These are phyloP conservation scores for Unio delphinus DNA, from an alignment of 2,888 invertebrate species.

Conservation along the genomic window DNA sequence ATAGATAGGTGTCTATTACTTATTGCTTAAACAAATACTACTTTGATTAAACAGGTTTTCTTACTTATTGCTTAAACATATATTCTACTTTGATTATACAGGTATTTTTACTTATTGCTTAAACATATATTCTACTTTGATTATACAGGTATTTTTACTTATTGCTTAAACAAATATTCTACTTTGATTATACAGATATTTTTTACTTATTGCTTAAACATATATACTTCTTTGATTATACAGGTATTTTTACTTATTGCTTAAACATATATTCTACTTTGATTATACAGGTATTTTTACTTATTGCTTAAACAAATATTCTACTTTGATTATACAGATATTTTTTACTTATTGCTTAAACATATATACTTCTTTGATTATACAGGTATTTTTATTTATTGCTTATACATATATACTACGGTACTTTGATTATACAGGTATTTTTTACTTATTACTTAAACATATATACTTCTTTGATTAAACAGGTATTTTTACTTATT, in stretches of 20 bases:
- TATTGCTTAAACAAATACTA: no score
- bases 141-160: constrained; percentile 41
- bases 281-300: constrained; percentile 41
- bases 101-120: constrained; percentile 27
- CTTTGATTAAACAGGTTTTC: no score
- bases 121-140: no score
- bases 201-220: not conserved
- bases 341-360: constrained; percentile 17
- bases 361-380: not conserved
- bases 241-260: constrained; percentile 37
- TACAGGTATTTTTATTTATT: constrained; percentile 39
- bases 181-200: constrained; percentile 40
- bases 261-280: no score
- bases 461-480: no score
- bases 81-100: constrained; percentile 18
- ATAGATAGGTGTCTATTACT: no score
- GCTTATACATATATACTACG: no score
- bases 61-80: no score
- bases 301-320: no score
- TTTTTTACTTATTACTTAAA: constrained; percentile 17
- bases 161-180: no score
- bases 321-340: constrained; percentile 28
- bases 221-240: constrained; percentile 5
- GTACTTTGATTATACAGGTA: constrained; percentile 29
- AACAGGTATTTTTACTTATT: no score